Evolutionary conservation across 2,888 invertebrate species (phyloP).

Genomic region (Microchrysa polita): DNA sequence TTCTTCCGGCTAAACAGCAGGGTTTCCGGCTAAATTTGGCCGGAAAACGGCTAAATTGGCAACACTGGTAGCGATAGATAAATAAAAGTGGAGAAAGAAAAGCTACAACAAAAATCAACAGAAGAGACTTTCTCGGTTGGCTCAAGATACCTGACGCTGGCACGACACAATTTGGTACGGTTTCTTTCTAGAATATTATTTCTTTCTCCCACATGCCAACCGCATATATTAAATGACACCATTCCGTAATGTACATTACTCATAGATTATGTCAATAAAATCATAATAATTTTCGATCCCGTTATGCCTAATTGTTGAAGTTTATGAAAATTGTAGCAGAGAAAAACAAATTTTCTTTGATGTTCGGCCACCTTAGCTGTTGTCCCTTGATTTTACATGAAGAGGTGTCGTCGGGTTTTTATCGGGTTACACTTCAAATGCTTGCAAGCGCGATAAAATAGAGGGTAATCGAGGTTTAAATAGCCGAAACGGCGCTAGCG

Average conservation of each 20-base stretch:
- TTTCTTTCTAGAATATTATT: too few relatives aligned
- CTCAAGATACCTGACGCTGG: too few relatives aligned
- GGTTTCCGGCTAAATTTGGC: too few relatives aligned
- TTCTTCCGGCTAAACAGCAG: too few relatives aligned
- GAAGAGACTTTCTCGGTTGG: too few relatives aligned
- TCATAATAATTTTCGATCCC: background rate
- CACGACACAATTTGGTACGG: too few relatives aligned
- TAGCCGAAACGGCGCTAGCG: background rate
- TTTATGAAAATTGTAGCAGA: constrained; percentile 26
- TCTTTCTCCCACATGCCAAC: too few relatives aligned
- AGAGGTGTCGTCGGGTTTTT: background rate
- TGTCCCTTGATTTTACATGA: background rate
- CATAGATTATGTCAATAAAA: too few relatives aligned
- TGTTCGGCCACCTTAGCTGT: background rate
- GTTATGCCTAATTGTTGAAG: constrained; percentile 31
- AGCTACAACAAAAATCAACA: background rate
- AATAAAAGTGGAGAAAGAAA: background rate
- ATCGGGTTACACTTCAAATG: background rate
- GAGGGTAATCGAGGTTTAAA: constrained; percentile 21
- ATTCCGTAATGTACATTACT: too few relatives aligned
- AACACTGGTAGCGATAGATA: too few relatives aligned
- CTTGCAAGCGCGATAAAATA: background rate
- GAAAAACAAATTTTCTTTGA: constrained; percentile 6
- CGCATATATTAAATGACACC: too few relatives aligned
- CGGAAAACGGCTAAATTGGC: too few relatives aligned